Base-by-base conservation (phyloP, 1,140 invertebrate species). In the Dinothrombium tinctorium region DNA sequence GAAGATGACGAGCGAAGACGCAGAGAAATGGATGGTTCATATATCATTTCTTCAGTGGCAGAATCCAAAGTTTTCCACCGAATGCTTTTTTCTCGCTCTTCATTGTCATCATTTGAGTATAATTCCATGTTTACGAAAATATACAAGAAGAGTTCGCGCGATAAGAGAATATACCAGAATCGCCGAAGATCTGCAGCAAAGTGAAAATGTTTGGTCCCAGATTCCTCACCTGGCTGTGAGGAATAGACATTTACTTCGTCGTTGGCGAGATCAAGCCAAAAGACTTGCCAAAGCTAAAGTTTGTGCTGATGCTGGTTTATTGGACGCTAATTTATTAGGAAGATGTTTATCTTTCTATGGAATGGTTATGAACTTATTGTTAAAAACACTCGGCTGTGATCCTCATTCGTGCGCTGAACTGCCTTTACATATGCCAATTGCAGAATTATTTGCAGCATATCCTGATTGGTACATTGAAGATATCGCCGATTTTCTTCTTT, bases 21-120 rank as follows among this genome's bases (percentile, higher is more conserved):
- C 47, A 3, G 48, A 46, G 20, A 44, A 37, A 37, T 43, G 38
- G 37, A 25, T 45, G 11, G 40, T 14, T 15, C 5, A 33, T 8
- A 7, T 23, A n/a, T 24, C 9, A 4, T 12, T 24, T 3, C 22
- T 22, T 11, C 29, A 37, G 12, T 9, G 33, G 21, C 15, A 44
- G 15, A 23, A 45, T 21, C 65, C 57, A 45, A 78, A 71, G 53
- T 92, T 92, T 58, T 70, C 82, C 3, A 84, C 79, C 0, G 79
- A 90, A 56, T 76, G 78, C 52, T 92, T 90, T 58, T 90, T 74
- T 56, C 64, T 87, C 59, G 74, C 80, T 3, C 83, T 92, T 52
- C 72, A 75, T 50, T 48, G 72, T 75, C 41, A 64, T 89, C 26
- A 73, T 82, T 54, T 64, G 87, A 42, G 76, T 80, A 29, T 75